Evolutionary conservation across 2,888 invertebrate genomes (phyloP).

Genomic region (Ganaspis brasiliensis): DNA sequence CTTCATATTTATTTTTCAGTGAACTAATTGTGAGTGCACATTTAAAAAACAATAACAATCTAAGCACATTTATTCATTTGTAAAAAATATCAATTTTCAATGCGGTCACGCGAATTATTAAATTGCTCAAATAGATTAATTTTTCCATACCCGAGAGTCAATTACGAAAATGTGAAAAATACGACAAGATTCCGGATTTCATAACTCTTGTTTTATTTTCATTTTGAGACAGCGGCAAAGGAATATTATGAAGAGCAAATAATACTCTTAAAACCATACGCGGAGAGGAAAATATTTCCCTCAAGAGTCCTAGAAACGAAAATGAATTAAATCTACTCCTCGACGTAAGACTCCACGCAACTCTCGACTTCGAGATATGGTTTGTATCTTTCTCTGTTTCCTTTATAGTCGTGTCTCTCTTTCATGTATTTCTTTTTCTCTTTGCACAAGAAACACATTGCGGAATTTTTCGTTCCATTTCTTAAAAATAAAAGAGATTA

Average conservation of each 20-base stretch:
- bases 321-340: slow-evolving; percentile 25
- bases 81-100: no score
- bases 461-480: slow-evolving; percentile 5
- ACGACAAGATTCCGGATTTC: background rate
- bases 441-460: background rate
- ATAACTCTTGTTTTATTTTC: background rate
- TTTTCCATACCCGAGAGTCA: no score
- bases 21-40: no score
- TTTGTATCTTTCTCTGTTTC: slow-evolving; percentile 26
- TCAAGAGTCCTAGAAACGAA: background rate
- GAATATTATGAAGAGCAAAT: slow-evolving; percentile 21
- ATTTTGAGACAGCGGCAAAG: slow-evolving; percentile 2
- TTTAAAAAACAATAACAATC: no score
- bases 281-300: slow-evolving; percentile 11
- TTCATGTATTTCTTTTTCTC: background rate
- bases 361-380: slow-evolving; percentile 16
- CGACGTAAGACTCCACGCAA: slow-evolving; percentile 1
- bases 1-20: no score
- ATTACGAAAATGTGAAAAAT: no score
- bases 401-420: slow-evolving; percentile 16
- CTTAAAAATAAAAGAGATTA: slow-evolving; percentile 8
- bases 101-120: no score
- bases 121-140: no score
- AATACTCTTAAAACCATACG: background rate
- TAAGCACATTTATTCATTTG: no score